Conservation (phyloP, 1,140 invertebrate genomes). For the Ceratosolen fusciceps region DNA sequence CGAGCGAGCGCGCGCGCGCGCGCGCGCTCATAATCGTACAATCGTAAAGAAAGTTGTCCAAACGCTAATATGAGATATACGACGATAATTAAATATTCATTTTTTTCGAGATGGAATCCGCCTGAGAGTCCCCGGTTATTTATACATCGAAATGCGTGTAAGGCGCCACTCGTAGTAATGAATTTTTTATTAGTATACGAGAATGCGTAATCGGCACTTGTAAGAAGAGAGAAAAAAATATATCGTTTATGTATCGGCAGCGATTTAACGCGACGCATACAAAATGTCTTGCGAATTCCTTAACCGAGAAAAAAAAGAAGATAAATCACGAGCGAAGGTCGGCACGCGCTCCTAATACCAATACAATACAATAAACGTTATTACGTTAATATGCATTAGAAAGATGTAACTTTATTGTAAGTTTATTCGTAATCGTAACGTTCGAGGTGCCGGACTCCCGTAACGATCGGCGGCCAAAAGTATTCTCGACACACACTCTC, state of each 20-base stretch:
- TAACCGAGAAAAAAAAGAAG: constrained; percentile 7
- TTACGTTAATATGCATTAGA: not conserved
- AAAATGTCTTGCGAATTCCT: constrained; percentile 1
- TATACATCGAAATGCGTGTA: not conserved
- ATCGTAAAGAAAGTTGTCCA: constrained; percentile 20
- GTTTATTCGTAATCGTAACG: no score
- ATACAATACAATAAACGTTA: not conserved
- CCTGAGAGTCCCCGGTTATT: not conserved
- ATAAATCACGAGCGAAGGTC: constrained; percentile 8
- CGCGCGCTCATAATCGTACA: not conserved
- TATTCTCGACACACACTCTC: not conserved
- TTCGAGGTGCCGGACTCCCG: not conserved
- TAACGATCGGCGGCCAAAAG: not conserved
- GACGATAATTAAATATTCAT: constrained; percentile 13
- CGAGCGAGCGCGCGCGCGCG: no score
- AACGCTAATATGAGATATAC: constrained; percentile 7
- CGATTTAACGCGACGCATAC: not conserved
- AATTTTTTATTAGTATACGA: constrained; percentile 14
- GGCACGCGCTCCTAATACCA: not conserved
- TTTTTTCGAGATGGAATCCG: constrained; percentile 13
- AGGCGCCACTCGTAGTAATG: constrained; percentile 8
- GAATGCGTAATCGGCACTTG: not conserved
- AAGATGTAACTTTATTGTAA: not conserved
- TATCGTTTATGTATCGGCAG: not conserved
- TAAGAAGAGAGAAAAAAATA: not conserved